Evolutionary conservation across 1,140 invertebrate species (phyloP).

Genomic region (Gryllus bimaculatus): DNA sequence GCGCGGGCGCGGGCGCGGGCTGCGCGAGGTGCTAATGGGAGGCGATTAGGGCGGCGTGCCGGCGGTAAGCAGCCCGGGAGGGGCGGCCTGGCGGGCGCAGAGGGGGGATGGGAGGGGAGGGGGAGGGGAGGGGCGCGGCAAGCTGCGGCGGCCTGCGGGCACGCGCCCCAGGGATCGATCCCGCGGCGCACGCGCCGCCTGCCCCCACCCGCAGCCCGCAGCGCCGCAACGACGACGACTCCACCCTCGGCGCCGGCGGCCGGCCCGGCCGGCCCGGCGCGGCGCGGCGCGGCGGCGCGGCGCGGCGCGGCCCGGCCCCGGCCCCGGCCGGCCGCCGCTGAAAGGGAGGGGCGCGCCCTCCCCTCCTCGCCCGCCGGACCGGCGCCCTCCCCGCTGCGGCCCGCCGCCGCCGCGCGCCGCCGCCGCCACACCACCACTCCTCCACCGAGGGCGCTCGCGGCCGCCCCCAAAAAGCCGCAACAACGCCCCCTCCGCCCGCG

Average conservation of each 20-base stretch:
- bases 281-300: no score
- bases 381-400: neutral
- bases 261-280: no score
- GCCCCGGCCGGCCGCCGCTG: no score
- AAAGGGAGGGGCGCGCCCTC: neutral
- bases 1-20: no score
- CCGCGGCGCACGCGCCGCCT: neutral
- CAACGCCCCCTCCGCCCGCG: neutral
- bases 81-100: neutral
- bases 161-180: neutral
- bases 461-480: neutral
- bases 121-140: no score
- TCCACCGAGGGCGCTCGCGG: no score
- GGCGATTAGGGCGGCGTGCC: conserved; percentile 1
- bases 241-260: neutral
- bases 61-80: neutral
- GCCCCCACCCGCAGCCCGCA: neutral
- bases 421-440: no score
- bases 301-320: no score
- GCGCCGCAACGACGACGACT: neutral
- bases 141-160: neutral
- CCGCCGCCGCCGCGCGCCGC: no score
- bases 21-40: neutral
- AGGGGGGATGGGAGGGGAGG: no score
- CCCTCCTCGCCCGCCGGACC: no score